phyloP scores from a whole-genome alignment of 2,113 vertebrate genomes.

The Callopanchax toddi region DNA sequence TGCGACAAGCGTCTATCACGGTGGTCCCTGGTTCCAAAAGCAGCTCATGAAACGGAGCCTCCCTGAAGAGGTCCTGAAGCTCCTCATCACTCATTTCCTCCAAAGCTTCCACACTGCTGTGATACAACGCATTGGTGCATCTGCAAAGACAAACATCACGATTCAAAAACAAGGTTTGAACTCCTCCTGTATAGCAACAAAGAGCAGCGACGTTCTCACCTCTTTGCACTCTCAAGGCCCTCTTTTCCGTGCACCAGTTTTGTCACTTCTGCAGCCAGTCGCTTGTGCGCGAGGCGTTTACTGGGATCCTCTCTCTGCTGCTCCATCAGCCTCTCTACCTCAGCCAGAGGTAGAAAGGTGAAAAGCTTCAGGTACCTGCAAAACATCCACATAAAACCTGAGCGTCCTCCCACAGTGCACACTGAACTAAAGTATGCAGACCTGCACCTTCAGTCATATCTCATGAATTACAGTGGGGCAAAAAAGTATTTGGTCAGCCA shows the following conservation, averaged over 20 bases:
- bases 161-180: neutral
- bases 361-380: constrained; percentile 93
- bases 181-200: neutral
- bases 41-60: constrained; percentile 89
- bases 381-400: neutral
- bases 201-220: constrained; percentile 69
- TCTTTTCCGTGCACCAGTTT: constrained; percentile 95
- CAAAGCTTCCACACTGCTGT: constrained; percentile 84
- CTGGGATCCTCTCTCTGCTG: constrained; percentile 87
- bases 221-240: constrained; percentile 92
- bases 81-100: constrained; percentile 92
- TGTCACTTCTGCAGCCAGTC: constrained; percentile 94
- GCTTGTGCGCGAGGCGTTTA: constrained; percentile 88
- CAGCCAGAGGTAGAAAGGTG: constrained; percentile 90
- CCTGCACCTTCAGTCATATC: no score
- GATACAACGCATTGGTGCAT: constrained; percentile 89
- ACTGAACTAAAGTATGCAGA: neutral
- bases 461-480: no score
- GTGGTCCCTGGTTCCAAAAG: constrained; percentile 90
- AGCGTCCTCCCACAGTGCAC: neutral
- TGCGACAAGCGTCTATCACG: constrained; percentile 87
- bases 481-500: no score
- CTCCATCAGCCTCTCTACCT: constrained; percentile 91
- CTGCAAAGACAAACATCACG: constrained; percentile 61
- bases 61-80: constrained; percentile 89